Base-by-base conservation (phyloP, 2,797 vertebrate genomes). In the Chrysocyon brachyurus region DNA sequence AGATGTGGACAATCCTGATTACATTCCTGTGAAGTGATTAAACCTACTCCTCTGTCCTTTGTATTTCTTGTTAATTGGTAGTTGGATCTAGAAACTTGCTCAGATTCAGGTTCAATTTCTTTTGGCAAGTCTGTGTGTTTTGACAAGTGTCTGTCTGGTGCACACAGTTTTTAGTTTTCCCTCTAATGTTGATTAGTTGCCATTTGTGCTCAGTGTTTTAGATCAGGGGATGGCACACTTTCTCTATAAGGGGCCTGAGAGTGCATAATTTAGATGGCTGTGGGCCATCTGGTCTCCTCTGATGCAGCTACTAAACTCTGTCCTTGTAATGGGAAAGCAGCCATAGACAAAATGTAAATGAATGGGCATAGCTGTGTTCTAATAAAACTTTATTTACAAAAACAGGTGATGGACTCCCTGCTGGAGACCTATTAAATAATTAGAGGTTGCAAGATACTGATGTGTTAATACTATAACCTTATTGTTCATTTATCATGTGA, bases 401-500 rank as follows among this genome's bases (percentile, higher is more conserved):
- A 94, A 31, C 9, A 61, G 63, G 63, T 79, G 92, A 54, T 54
- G 7, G 40, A 24, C 40, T 78, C 16, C 28, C 33, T 87, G 15
- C 33, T 78, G 36, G 61, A 61, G 59, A n/a, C 46, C 49, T 82
- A 0, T 70, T 87, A 52, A 90, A 73, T 86, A 40, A 56, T 75
- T 70, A 82, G 31, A n/a, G 22, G 21, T 78, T 96, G 19, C 46
- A 77, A 81, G 77, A 61, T 33, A 24, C 26, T 78, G 16, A 11
- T 56, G 46, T 84, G 57, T 97, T 86, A 95, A 72, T 46, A 79
- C 28, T 63, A 5, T 73, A 79, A 87, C 68, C 73, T 96, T 75
- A 56, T 28, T 63, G 12, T 92, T 87, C 61, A 66, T 63, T 46
- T 75, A 16, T 79, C 84, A 85, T 56, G 22, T 59, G 59, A 31